Conservation (phyloP, 2,797 vertebrate genomes). For the Scomberomorus guttatus region DNA sequence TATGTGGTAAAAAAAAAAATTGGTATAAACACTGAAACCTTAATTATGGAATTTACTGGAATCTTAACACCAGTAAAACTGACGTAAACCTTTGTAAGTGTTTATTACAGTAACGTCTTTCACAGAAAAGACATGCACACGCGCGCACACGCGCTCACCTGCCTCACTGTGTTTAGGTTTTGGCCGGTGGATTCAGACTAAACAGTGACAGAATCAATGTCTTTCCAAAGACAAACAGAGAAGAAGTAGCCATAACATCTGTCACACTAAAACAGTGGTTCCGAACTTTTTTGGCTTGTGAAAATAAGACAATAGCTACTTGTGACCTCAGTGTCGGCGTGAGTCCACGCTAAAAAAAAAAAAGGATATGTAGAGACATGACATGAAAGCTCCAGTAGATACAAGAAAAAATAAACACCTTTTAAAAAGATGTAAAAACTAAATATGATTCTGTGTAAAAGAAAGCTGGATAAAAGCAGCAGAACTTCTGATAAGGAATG, state of each 20-base stretch:
- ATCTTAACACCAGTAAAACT: not conserved
- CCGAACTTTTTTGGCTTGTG: not conserved
- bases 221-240: conserved; percentile 42
- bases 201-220: conserved; percentile 47
- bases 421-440: too few species aligned
- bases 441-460: too few species aligned
- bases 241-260: conserved; percentile 54
- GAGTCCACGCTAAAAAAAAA: too few species aligned
- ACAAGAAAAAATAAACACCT: too few species aligned
- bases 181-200: conserved; percentile 58
- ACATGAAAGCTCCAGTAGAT: not conserved
- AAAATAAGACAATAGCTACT: conserved; percentile 8
- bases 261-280: conserved; percentile 1
- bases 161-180: conserved; percentile 44
- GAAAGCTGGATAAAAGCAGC: too few species aligned
- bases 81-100: not conserved
- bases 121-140: conserved; percentile 12
- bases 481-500: too few species aligned
- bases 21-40: not conserved
- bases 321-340: not conserved
- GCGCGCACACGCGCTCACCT: conserved; percentile 36
- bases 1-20: not conserved
- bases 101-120: not conserved
- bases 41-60: not conserved
- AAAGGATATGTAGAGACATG: not conserved